These are phyloP conservation scores for Xestoiulus laeticollis DNA, from an alignment of 2,888 invertebrate genomes.

Conservation along the genomic window DNA sequence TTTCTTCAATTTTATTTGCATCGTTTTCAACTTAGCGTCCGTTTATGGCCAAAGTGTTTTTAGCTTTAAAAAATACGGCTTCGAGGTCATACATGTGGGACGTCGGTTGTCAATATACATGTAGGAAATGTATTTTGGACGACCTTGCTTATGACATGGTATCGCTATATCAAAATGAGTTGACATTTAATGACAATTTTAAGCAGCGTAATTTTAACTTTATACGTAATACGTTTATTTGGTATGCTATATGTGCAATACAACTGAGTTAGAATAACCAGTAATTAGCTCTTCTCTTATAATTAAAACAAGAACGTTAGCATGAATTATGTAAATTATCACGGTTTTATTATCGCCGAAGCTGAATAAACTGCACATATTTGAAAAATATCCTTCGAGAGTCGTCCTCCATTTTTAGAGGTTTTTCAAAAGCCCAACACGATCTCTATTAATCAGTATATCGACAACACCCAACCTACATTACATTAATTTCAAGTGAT, in stretches of 20 bases:
- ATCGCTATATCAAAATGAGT: constrained; percentile 18
- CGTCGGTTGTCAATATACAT: constrained; percentile 1
- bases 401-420: neutral
- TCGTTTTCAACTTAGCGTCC: neutral
- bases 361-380: neutral
- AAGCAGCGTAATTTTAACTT: neutral
- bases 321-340: neutral
- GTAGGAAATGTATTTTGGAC: constrained; percentile 16
- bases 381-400: neutral
- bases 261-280: neutral
- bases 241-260: neutral
- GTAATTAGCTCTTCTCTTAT: neutral
- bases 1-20: neutral
- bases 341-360: neutral
- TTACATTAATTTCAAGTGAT: neutral
- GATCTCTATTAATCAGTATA: neutral
- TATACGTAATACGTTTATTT: neutral
- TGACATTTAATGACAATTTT: constrained; percentile 12
- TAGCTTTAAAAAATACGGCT: neutral
- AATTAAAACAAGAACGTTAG: neutral
- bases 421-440: neutral
- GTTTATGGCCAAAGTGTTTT: neutral
- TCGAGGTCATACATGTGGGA: constrained; percentile 9
- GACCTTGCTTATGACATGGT: constrained; percentile 17
- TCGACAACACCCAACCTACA: neutral